Conservation (phyloP, 1,140 invertebrate genomes). For the Caenorhabditis latens region DNA sequence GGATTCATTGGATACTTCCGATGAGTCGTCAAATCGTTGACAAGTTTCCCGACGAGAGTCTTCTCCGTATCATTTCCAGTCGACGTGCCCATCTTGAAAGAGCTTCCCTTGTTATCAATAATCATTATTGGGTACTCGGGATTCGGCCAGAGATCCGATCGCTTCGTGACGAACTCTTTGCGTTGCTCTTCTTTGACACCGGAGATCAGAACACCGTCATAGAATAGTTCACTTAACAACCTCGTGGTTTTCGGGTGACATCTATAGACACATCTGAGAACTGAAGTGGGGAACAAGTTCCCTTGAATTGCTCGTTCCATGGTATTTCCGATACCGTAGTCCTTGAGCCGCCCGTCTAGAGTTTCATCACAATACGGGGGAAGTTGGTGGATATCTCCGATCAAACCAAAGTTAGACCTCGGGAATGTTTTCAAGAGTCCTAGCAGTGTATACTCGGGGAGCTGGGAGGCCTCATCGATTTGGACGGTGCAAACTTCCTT, state of each 20-base stretch:
- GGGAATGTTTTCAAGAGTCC: constrained; percentile 1
- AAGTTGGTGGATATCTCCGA: constrained; percentile 45
- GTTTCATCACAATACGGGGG: background rate
- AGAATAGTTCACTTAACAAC: constrained; percentile 22
- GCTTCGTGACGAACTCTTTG: background rate
- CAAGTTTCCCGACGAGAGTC: background rate
- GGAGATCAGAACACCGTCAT: background rate
- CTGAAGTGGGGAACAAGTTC: background rate
- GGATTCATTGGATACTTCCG: background rate
- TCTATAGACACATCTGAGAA: background rate
- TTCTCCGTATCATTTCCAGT: constrained; percentile 1
- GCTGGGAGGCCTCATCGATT: constrained; percentile 34
- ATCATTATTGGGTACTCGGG: constrained; percentile 3
- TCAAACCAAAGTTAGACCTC: constrained; percentile 5
- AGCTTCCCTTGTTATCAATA: background rate
- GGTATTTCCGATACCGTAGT: constrained; percentile 15
- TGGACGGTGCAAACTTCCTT: background rate
- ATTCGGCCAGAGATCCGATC: constrained; percentile 18
- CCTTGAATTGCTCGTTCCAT: background rate
- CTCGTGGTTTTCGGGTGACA: constrained; percentile 20
- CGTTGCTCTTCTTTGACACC: background rate
- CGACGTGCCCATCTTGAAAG: background rate
- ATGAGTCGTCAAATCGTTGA: background rate
- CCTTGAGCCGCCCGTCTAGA: background rate
- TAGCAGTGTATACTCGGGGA: background rate